Evolutionary conservation across 2,888 invertebrate genomes (phyloP).

Genomic region (Plemyria rubiginata): DNA sequence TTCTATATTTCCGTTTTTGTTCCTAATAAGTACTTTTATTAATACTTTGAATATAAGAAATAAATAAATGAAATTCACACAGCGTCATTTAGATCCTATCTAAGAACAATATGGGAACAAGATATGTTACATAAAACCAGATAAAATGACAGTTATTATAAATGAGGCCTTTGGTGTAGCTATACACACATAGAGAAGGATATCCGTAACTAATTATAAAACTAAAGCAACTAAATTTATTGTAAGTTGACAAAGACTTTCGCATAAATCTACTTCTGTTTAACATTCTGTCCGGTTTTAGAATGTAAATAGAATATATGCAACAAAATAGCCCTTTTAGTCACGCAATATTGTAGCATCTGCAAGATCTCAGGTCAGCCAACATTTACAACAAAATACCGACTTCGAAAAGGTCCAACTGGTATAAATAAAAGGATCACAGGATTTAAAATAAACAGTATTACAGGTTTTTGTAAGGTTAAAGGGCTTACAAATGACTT

Average conservation of each 20-base stretch:
- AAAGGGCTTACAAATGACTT: conserved; percentile 16
- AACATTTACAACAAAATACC: conserved; percentile 25
- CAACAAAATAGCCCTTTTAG: conserved; percentile 6
- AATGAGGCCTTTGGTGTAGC: not conserved
- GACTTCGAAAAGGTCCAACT: conserved; percentile 72
- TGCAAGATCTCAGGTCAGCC: conserved; percentile 54
- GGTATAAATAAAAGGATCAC: conserved; percentile 70
- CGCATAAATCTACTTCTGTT: not conserved
- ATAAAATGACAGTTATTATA: not conserved
- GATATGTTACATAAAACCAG: not conserved
- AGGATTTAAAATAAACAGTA: conserved; percentile 66
- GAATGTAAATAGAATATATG: not conserved
- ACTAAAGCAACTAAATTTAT: not conserved
- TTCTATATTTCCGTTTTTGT: no score
- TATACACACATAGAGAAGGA: not conserved
- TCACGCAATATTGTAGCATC: conserved; percentile 8
- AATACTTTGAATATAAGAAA: no score
- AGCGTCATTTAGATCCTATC: not conserved
- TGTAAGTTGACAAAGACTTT: not conserved
- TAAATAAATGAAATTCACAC: not conserved
- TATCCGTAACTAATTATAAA: conserved; percentile 2
- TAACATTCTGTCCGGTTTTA: not conserved
- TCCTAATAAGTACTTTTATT: no score
- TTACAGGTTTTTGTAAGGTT: conserved; percentile 20
- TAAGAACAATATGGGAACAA: not conserved